Base-by-base conservation (phyloP, 2,888 invertebrate genomes). In the Heteromurus nitidus region DNA sequence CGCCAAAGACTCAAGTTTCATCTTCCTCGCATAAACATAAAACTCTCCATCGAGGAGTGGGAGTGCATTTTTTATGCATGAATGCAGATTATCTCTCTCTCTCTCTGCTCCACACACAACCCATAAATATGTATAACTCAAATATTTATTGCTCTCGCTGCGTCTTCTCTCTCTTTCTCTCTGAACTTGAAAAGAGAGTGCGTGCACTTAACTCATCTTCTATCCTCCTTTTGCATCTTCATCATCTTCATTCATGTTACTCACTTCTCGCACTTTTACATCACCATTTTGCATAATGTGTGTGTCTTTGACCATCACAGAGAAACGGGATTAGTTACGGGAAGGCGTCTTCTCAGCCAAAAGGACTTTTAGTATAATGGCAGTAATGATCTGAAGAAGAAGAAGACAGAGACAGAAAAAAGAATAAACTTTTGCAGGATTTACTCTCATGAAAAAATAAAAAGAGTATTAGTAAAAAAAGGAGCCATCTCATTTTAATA, bases 241-340 rank as follows among this genome's bases (percentile, higher is more conserved):
- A 75, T 75, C 75, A 75, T 68, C 31, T n/a, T 58, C 64, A 30
- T 50, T 58, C n/a, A n/a, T n/a, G n/a, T n/a, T n/a, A n/a, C n/a
- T n/a, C n/a, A n/a, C n/a, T n/a, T 30, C 58, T 50, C 70, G 28
- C 55, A 44, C 62, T 44, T 50, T 55, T 31, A 24, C 24, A 50
- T 44, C 36, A 26, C 31, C 53, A 44, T 62, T 77, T 31, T 50
- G 62, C 70, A 69, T 77, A 77, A 77, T 70, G 36, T 70, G 22
- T n/a, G 16, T 70, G 53, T 64, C 18, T 26, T 67, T 36, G 26
- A 16, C 26, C 22, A 58, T 20, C n/a, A 58, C 55, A 60, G 42
- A 68, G 16, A 64, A 79, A 79, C 79, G 79, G 79, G 70, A 79
- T 79, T 79, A 65, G 79, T 79, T 79, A 79, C 70, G 79, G 79